A percentile compares a stretch with the other conserved stretches of the same genome.
Conservation (phyloP, 2,797 vertebrate genomes). For the Lepus townsendii region DNA sequence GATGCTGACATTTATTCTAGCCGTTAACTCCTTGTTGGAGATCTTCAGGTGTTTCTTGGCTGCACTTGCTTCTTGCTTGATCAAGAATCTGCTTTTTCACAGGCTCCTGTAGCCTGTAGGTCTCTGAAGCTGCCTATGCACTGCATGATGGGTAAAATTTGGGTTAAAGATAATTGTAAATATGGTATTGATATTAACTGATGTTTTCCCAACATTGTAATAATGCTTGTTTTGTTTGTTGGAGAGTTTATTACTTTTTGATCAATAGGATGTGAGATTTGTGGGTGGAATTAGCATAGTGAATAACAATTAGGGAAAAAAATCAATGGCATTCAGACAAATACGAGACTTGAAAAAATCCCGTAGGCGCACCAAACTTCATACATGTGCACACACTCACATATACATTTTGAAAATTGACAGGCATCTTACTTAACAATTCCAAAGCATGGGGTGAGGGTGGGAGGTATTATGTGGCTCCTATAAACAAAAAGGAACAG, state of each 20-base stretch:
- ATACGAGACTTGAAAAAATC: slow-evolving; percentile 93
- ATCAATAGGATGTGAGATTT: slow-evolving; percentile 96
- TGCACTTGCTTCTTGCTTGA: slow-evolving; percentile 65
- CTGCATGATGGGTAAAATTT: slow-evolving; percentile 89
- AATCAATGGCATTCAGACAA: slow-evolving; percentile 96
- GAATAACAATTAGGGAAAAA: slow-evolving; percentile 96
- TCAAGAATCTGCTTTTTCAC: slow-evolving; percentile 77
- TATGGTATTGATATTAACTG: slow-evolving; percentile 94
- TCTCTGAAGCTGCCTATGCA: slow-evolving; percentile 89
- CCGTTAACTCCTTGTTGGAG: slow-evolving; percentile 12
- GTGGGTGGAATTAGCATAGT: slow-evolving; percentile 97
- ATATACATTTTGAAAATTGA: slow-evolving; percentile 89
- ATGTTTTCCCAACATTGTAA: slow-evolving; percentile 96
- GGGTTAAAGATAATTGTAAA: slow-evolving; percentile 96
- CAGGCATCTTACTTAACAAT: slow-evolving; percentile 90
- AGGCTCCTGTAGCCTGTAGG: slow-evolving; percentile 59
- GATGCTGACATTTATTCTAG: slow-evolving; percentile 69
- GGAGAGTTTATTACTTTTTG: slow-evolving; percentile 96
- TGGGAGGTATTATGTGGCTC: slow-evolving; percentile 73
- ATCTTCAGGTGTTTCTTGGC: slow-evolving; percentile 74
- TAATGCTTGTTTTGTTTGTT: slow-evolving; percentile 95
- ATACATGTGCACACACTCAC: slow-evolving; percentile 83
- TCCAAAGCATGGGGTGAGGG: slow-evolving; percentile 71
- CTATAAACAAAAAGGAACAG: slow-evolving; percentile 71
- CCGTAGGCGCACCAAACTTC: slow-evolving; percentile 86